These are phyloP conservation scores for Empis stercorea DNA, from an alignment of 2,888 invertebrate species.

Conservation along the genomic window DNA sequence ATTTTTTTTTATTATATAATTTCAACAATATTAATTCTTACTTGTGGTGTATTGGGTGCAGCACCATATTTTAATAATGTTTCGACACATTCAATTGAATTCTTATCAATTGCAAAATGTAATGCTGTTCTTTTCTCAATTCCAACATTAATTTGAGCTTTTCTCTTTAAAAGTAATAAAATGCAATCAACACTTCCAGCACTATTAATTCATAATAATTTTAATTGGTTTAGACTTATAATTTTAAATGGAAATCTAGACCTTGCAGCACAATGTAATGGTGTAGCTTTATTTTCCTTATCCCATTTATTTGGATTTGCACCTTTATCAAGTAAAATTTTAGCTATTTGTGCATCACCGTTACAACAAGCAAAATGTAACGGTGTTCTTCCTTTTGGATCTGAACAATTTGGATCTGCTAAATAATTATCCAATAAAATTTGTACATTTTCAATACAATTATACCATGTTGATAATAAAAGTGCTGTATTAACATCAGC, in stretches of 20 bases:
- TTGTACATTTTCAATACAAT: conserved; percentile 24
- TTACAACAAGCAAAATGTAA: conserved; percentile 69
- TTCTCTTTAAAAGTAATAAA: conserved; percentile 51
- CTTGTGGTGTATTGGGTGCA: conserved; percentile 70
- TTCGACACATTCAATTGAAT: conserved; percentile 59
- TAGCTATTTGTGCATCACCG: conserved; percentile 58
- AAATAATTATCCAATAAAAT: conserved; percentile 25
- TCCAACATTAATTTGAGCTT: conserved; percentile 71
- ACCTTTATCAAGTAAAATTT: conserved; percentile 52
- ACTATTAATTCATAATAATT: conserved; percentile 14
- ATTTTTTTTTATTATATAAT: not conserved
- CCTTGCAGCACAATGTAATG: conserved; percentile 67
- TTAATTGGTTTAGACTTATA: not conserved
- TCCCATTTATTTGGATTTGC: conserved; percentile 64
- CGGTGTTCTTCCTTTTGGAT: conserved; percentile 54
- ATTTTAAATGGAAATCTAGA: conserved; percentile 20
- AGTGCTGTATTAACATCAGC: conserved; percentile 29
- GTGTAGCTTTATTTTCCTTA: conserved; percentile 52
- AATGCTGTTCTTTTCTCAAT: conserved; percentile 57
- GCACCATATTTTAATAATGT: conserved; percentile 64
- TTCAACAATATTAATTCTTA: conserved; percentile 20
- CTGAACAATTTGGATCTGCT: conserved; percentile 49
- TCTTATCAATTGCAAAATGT: conserved; percentile 72
- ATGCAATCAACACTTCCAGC: conserved; percentile 34
- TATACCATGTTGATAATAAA: conserved; percentile 27